Evolutionary conservation across 1,140 invertebrate genomes (phyloP), one percentile per base, ranked within the genome.

Genomic region (Anagrus nilaparvatae): DNA sequence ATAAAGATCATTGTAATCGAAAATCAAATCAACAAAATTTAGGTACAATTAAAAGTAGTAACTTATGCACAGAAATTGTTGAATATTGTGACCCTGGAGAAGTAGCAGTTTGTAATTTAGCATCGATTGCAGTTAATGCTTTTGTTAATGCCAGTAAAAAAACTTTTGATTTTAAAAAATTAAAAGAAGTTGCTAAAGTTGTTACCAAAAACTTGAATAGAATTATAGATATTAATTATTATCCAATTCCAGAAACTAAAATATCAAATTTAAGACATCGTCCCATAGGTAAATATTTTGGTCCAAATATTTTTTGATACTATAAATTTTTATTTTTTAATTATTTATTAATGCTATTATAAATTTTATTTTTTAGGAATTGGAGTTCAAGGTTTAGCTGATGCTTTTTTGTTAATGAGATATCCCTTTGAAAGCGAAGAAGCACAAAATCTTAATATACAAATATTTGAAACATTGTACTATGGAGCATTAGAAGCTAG

Each of bases 21-120:
- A 99, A 99, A 70, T 92, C 87, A 36, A 99, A 99, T 66, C 97
- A 99, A 59, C 82, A 99, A 66, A 98, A 99, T 70, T 64, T 99
- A 14, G 97, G 96, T 19, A 99, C 96, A 5, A 98, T 99, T 45
- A 97, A 96, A 68, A 94, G 93, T 62, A 96, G 91, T 47, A 99
- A 99, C 68, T 70, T 99, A 12, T 99, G 95, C 60, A 98, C 96
- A 1, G 97, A 99, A 76, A 92, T 99, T 56, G 78, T 99, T 2
- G 82, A 98, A 65, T 98, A 96, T 60, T 87, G 83, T 10, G 80
- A 85, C 27, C 70, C 80, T 3, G 88, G 97, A 67, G 95, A 98
- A 76, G 81, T 97, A 23, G 96, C 95, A 19, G 96, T 98, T 0
- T 99, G 97, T 65, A 99, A 98, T 73, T 75, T 99, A 55, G 96